phyloP scores from a whole-genome alignment of 1,140 invertebrate genomes.

The Hyles euphorbiae region DNA sequence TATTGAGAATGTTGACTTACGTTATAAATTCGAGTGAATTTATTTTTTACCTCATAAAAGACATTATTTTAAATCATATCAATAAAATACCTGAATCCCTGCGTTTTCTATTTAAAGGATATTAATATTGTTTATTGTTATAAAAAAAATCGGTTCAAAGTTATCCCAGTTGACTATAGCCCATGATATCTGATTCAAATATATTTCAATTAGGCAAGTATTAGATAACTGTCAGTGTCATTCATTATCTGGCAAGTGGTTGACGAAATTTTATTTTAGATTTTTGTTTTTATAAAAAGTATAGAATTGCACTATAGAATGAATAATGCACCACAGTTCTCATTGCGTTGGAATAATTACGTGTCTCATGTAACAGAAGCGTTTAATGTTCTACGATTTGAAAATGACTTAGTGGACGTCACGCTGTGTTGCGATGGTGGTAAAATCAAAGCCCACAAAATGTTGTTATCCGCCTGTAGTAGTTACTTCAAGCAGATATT shows the following conservation, averaged over 20 bases:
- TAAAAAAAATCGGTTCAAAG: no score
- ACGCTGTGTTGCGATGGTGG: conserved; percentile 90
- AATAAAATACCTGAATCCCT: no score
- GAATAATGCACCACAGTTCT: conserved; percentile 70
- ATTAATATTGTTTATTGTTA: no score
- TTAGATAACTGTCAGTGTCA: conserved; percentile 3
- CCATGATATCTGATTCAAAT: no score
- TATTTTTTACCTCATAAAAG: no score
- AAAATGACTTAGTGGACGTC: conserved; percentile 90
- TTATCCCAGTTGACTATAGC: no score
- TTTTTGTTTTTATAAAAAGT: conserved; percentile 11
- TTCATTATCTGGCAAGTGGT: no score
- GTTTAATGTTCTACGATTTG: conserved; percentile 84
- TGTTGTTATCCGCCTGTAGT: conserved; percentile 89
- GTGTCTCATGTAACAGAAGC: conserved; percentile 76
- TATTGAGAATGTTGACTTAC: no score
- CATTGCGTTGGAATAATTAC: conserved; percentile 71
- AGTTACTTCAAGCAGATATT: conserved; percentile 90
- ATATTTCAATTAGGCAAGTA: neutral
- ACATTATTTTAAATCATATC: no score
- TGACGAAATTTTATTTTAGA: neutral
- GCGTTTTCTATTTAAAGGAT: no score
- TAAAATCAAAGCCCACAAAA: conserved; percentile 88
- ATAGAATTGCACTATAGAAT: conserved; percentile 33
- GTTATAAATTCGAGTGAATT: no score